Evolutionary conservation across 2,113 vertebrate species (phyloP).

Genomic region (Pongo abelii): DNA sequence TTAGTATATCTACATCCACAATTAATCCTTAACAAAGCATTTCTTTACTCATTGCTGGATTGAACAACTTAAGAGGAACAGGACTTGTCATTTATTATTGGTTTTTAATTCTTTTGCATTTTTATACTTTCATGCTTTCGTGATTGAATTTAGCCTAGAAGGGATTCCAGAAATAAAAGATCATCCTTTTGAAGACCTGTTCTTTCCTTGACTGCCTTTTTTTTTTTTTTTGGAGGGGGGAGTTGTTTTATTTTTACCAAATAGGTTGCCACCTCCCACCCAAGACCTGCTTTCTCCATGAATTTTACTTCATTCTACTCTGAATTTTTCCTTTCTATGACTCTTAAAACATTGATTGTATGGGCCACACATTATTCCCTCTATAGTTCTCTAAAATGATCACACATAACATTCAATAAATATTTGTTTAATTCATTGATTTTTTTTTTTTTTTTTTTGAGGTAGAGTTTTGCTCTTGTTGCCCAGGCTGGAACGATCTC

Average conservation of each 20-base stretch:
- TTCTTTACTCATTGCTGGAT: not conserved
- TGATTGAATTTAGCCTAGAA: not conserved
- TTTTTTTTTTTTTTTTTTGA: not conserved
- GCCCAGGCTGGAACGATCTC: too few relatives aligned
- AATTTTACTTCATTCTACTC: not conserved
- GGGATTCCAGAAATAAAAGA: not conserved
- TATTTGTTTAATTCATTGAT: not conserved
- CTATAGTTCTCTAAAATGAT: not conserved
- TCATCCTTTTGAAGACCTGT: not conserved
- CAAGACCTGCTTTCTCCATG: not conserved
- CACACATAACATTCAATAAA: not conserved
- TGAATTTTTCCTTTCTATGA: conserved; percentile 36
- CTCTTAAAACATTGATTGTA: not conserved
- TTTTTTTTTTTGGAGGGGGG: not conserved
- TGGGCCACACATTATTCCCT: not conserved
- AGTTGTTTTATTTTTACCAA: not conserved
- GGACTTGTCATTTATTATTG: not conserved
- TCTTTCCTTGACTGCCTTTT: not conserved
- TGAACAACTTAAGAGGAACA: not conserved
- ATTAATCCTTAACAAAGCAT: not conserved
- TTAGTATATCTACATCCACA: not conserved
- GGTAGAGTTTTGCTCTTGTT: too few relatives aligned
- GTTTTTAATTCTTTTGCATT: not conserved
- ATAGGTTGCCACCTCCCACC: not conserved
- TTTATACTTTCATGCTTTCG: not conserved